Evolutionary conservation across 2,113 vertebrate species (phyloP).

Genomic region (Semnornis frantzii): DNA sequence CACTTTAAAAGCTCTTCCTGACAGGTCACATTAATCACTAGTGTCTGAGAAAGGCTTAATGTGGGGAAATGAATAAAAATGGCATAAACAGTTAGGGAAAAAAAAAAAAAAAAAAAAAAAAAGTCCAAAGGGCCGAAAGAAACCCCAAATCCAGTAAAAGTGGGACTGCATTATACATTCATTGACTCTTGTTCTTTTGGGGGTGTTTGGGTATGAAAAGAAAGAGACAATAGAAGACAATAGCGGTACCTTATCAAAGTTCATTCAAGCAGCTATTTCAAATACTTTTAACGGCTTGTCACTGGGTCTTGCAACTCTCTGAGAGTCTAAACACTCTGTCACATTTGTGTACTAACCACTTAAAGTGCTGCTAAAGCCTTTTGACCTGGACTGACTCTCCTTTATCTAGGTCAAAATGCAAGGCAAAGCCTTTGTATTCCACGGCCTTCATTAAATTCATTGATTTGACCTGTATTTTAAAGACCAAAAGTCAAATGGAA

Average conservation of each 20-base stretch:
- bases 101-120: slow-evolving; percentile 64
- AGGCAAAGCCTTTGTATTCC: slow-evolving; percentile 91
- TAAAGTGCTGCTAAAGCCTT: slow-evolving; percentile 93
- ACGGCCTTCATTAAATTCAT: slow-evolving; percentile 99
- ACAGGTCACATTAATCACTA: slow-evolving; percentile 71
- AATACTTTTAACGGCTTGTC: slow-evolving; percentile 98
- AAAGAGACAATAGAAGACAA: slow-evolving; percentile 85
- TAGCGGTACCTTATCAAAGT: slow-evolving; percentile 89
- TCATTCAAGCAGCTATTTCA: slow-evolving; percentile 90
- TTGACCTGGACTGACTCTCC: slow-evolving; percentile 96
- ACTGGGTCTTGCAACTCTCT: slow-evolving; percentile 88
- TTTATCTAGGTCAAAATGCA: slow-evolving; percentile 99
- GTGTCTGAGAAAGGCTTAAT: slow-evolving; percentile 67
- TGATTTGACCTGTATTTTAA: slow-evolving; percentile 99
- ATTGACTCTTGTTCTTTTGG: slow-evolving; percentile 87
- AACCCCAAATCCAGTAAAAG: slow-evolving; percentile 77
- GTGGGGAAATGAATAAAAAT: slow-evolving; percentile 77
- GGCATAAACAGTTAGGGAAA: slow-evolving; percentile 71
- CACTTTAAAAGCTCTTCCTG: slow-evolving; percentile 68
- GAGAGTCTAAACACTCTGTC: slow-evolving; percentile 92
- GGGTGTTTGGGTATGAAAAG: slow-evolving; percentile 83
- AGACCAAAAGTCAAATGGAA: slow-evolving; percentile 98
- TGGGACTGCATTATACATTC: slow-evolving; percentile 88
- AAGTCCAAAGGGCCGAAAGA: slow-evolving; percentile 73
- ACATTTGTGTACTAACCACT: slow-evolving; percentile 99